These are phyloP conservation scores for Pelusios castaneus DNA, from an alignment of 2,113 vertebrate species.

Conservation along the genomic window DNA sequence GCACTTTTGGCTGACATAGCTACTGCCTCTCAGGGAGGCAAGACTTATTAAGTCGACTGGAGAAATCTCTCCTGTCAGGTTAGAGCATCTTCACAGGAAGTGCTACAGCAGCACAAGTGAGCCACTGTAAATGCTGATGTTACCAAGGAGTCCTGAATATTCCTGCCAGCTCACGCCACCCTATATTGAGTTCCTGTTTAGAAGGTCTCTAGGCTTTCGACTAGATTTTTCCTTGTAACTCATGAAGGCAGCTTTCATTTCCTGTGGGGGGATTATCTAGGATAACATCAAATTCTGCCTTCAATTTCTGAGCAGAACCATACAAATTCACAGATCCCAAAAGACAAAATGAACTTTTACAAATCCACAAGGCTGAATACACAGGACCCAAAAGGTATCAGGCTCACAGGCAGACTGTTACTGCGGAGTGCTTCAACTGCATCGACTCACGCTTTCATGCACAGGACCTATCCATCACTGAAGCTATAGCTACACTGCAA, in stretches of 20 bases:
- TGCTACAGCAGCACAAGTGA: too few relatives aligned
- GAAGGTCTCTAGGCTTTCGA: not conserved
- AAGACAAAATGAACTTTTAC: not conserved
- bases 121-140: not conserved
- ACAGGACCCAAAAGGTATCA: not conserved
- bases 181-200: not conserved
- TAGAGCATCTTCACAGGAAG: not conserved
- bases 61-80: not conserved
- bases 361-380: not conserved
- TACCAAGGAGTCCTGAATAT: not conserved
- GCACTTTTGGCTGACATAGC: not conserved
- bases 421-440: not conserved
- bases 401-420: not conserved
- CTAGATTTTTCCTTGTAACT: not conserved
- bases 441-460: not conserved
- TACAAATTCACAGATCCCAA: not conserved
- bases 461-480: not conserved
- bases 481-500: not conserved
- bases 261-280: not conserved
- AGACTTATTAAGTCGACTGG: too few relatives aligned
- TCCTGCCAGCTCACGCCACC: not conserved
- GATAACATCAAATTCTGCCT: not conserved
- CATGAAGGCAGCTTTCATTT: not conserved
- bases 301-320: not conserved
- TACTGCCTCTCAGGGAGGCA: not conserved